Percentiles rank a stretch among this genome's conserved stretches.
Conservation (phyloP, 1,140 invertebrate genomes). For the Carposina sasakii region DNA sequence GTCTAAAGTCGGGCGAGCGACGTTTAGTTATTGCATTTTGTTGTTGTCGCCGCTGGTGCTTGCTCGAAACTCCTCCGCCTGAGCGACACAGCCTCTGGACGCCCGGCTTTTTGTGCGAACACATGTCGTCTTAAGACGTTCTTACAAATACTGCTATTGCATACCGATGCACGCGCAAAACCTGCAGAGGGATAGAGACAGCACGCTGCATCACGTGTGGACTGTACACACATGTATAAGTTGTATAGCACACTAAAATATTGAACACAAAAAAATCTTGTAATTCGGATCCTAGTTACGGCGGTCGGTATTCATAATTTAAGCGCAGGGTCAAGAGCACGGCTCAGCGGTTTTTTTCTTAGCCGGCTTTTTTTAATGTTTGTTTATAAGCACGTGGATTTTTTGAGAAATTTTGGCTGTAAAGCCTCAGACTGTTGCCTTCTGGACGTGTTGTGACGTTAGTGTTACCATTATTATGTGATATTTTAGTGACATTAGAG, state of each 20-base stretch:
- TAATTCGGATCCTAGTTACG: constrained; percentile 68
- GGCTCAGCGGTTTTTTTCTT: constrained; percentile 53
- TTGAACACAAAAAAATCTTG: constrained; percentile 64
- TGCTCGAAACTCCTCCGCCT: too few relatives aligned
- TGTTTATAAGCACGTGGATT: constrained; percentile 64
- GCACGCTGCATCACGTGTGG: constrained; percentile 54
- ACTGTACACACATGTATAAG: constrained; percentile 52
- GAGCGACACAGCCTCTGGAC: constrained; percentile 16
- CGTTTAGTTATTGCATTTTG: constrained; percentile 64
- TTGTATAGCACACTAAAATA: constrained; percentile 67
- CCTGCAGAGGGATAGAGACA: constrained; percentile 51
- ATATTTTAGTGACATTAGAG: constrained; percentile 67
- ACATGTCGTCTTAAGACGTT: constrained; percentile 47
- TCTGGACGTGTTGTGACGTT: constrained; percentile 68
- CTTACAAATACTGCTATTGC: constrained; percentile 35
- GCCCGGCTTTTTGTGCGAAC: constrained; percentile 48
- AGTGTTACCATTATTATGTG: constrained; percentile 70
- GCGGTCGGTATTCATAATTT: constrained; percentile 67
- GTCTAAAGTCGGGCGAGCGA: constrained; percentile 65
- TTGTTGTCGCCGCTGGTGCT: too few relatives aligned
- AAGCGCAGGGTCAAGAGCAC: constrained; percentile 64
- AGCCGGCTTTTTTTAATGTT: constrained; percentile 66
- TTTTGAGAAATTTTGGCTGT: constrained; percentile 61
- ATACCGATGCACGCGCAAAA: constrained; percentile 58
- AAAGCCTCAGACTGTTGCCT: constrained; percentile 63